Evolutionary conservation across 2,797 vertebrate species (phyloP).

Genomic region (Anguilla megastoma): DNA sequence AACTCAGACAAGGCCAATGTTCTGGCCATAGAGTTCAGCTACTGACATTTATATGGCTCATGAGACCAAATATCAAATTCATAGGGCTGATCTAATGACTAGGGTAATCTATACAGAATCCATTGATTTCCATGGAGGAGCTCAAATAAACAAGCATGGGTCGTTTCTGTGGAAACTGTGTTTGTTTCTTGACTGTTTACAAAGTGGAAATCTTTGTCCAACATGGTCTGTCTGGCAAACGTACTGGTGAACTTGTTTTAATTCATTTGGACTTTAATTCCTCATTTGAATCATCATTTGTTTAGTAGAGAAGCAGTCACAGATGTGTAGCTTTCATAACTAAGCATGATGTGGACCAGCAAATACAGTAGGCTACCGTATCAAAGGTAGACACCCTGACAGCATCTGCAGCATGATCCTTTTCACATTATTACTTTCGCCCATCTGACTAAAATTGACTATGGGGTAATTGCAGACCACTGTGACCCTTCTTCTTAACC

Average conservation of each 20-base stretch:
- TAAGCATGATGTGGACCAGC: neutral
- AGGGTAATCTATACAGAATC: neutral
- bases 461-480: neutral
- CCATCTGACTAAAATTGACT: neutral
- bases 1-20: neutral
- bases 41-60: neutral
- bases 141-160: conserved; percentile 33
- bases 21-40: neutral
- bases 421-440: neutral
- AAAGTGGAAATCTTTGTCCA: conserved; percentile 70
- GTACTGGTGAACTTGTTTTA: neutral
- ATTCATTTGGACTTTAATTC: neutral
- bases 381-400: neutral
- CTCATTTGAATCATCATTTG: conserved; percentile 17
- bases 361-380: neutral
- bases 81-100: neutral
- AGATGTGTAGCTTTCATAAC: neutral
- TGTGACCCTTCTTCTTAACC: neutral
- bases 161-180: conserved; percentile 61
- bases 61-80: neutral
- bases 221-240: neutral
- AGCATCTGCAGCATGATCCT: neutral
- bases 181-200: conserved; percentile 72
- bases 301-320: neutral
- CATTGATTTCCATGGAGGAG: neutral